These are phyloP conservation scores for Huso huso DNA, from an alignment of 2,797 vertebrate genomes.

Conservation along the genomic window DNA sequence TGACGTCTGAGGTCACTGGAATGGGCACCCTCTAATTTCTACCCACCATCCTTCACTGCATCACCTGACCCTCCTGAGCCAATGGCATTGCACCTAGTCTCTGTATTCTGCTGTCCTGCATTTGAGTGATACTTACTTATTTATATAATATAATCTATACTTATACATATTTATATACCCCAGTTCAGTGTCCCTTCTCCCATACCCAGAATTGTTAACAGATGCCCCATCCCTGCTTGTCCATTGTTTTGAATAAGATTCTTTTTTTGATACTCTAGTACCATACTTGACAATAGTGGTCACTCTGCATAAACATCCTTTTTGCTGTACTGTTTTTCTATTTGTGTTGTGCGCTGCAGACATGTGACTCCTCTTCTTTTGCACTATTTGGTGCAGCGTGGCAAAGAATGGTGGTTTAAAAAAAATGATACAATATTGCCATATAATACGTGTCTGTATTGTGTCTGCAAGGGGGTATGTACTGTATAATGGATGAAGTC, in stretches of 20 bases:
- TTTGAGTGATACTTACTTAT: slow-evolving; percentile 43
- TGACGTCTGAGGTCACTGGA: slow-evolving; percentile 98
- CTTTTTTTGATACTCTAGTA: slow-evolving; percentile 52
- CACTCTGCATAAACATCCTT: slow-evolving; percentile 23
- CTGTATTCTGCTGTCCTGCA: slow-evolving; percentile 58
- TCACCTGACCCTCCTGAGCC: slow-evolving; percentile 68
- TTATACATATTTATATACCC: slow-evolving; percentile 35
- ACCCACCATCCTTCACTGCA: slow-evolving; percentile 62
- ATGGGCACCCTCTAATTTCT: slow-evolving; percentile 87
- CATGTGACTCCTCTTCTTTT: slow-evolving; percentile 9
- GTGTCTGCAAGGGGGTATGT: too few relatives aligned
- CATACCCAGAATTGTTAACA: slow-evolving; percentile 31
- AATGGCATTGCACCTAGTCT: slow-evolving; percentile 61
- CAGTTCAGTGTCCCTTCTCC: slow-evolving; percentile 38
- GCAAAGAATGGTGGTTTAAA: slow-evolving; percentile 13
- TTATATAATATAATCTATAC: slow-evolving; percentile 32
- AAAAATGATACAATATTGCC: slow-evolving; percentile 8
- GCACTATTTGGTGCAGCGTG: slow-evolving; percentile 8
- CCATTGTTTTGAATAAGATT: slow-evolving; percentile 34
- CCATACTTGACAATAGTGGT: slow-evolving; percentile 33
- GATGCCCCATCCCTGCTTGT: slow-evolving; percentile 30
- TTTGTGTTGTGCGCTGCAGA: slow-evolving; percentile 24
- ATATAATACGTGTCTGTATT: background rate
- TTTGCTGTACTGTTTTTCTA: slow-evolving; percentile 28
- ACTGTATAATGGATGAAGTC: too few relatives aligned